Base-by-base conservation (phyloP, 92 coral and sea anemone genomes). In the Actinostola sp. region DNA sequence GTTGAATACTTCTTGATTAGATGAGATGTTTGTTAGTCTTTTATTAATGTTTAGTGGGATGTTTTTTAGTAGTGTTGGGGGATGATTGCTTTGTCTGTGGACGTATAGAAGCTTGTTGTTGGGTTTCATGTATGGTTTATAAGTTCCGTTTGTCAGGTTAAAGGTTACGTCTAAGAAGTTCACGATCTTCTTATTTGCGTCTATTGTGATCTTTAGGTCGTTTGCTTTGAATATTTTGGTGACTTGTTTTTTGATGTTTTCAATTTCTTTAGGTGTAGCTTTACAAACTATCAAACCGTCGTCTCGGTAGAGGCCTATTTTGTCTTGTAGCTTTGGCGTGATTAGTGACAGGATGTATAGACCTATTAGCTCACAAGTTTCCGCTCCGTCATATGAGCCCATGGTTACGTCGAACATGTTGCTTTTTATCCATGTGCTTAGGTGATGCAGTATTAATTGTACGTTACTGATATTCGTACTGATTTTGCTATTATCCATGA, bases 51-150 rank as follows among this genome's bases (percentile, higher is more conserved):
- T 14, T 39, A 7, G 8, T 1, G 60, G 60, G 17, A 67, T 67
- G 73, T 44, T 67, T 24, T 67, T 67, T 48, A 64, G 73, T 48
- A 43, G 44, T 29, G 58, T 43, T 8, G 73, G 73, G 34, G 60
- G 42, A 28, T 51, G 75, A 35, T 70, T 69, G 45, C 62, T 69
- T 1, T 69, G 60, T 10, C 46, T 58, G 61, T 69, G 75, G 75
- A 69, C 44, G n/a, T n/a, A n/a, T n/a, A n/a, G n/a, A n/a, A n/a
- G n/a, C n/a, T n/a, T n/a, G n/a, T n/a, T n/a, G n/a, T n/a, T n/a
- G n/a, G n/a, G n/a, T n/a, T n/a, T n/a, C n/a, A n/a, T n/a, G 48
- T 69, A 48, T 0, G 61, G 29, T 29, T 46, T 48, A 29, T 28
- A 49, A 21, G 29, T 28, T 14, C 14, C 8, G 14, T 39, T 39